Evolutionary conservation across 2,797 vertebrate species (phyloP), one percentile per base, ranked within the genome.

Genomic region (Pterois miles): DNA sequence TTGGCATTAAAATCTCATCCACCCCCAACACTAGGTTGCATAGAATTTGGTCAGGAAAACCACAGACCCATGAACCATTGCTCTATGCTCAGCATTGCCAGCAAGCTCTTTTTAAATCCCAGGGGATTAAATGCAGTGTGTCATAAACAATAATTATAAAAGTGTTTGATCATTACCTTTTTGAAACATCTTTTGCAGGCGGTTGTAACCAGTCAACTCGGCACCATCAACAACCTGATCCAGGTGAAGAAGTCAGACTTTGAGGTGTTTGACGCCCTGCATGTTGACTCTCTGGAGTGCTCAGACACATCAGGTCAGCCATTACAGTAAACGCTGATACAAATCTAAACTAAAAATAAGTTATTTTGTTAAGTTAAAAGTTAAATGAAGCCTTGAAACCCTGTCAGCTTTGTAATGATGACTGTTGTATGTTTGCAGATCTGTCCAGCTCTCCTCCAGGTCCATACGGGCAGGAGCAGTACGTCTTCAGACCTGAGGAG

Each of bases 171-270:
- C 12, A 16, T 82, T 16, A 46, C 11, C 16, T 40, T 40, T 8
- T 65, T n/a, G 11, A 29, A 25, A 53, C 13, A 0, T 34, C 65
- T 72, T 64, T 48, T 84, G 62, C 91, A 99, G 98, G 96, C 98
- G 0, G 96, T 99, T 83, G 96, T 98, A 72, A 99, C 98, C 89
- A 99, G 98, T 91, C 97, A 99, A 89, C 95, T 99, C 67, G 98
- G 98, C 67, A 99, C 98, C 0, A 98, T 99, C 86, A 99, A 99
- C 94, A 99, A 99, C 89, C 90, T 99, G 85, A 99, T 99, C 88
- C 96, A 98, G 0, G 98, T 99, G 92, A 99, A 97, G 94, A 98
- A 99, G 82, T 99, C 98, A 0, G 98, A 99, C 91, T 99, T 99
- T 6, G 98, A 99, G 93, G 98, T 99, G 85, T 99, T 99, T 50